Conservation (phyloP, 2,797 vertebrate species). For the Acipenser ruthenus region DNA sequence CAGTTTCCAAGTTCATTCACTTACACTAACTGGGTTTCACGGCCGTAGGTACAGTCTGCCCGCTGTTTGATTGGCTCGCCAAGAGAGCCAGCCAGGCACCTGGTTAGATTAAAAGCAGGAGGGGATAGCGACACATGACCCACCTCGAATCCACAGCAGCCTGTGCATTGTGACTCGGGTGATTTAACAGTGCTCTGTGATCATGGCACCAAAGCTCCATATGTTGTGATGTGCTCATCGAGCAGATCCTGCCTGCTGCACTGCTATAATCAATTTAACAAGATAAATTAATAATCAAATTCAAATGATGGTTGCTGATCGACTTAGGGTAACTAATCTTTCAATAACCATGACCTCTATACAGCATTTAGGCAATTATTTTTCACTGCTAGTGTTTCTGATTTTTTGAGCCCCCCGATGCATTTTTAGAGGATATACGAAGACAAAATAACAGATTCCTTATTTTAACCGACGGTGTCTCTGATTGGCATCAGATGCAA, state of each 20-base stretch:
- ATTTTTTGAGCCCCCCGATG: no score
- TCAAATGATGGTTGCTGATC: conserved; percentile 66
- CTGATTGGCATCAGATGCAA: conserved; percentile 71
- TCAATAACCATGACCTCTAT: conserved; percentile 61
- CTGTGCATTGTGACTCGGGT: conserved; percentile 23
- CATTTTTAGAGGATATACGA: conserved; percentile 1
- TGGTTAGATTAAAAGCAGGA: conserved; percentile 21
- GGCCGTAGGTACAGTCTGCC: conserved; percentile 20
- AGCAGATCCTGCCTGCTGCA: conserved; percentile 42
- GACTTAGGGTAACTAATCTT: conserved; percentile 56
- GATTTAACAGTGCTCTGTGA: conserved; percentile 23
- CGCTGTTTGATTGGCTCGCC: conserved; percentile 8
- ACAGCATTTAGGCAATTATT: conserved; percentile 35
- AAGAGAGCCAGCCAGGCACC: conserved; percentile 19
- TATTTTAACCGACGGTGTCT: conserved; percentile 36
- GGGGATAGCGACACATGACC: conserved; percentile 8
- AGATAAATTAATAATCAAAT: conserved; percentile 66
- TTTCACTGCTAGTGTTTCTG: no score
- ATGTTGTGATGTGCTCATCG: conserved; percentile 53
- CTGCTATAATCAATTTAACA: conserved; percentile 67
- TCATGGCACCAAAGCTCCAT: conserved; percentile 30
- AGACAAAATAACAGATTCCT: conserved; percentile 36
- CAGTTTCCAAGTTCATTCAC: conserved; percentile 18
- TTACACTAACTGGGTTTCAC: conserved; percentile 28
- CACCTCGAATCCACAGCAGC: neutral